phyloP scores from a whole-genome alignment of 2,888 invertebrate species.

The Lasioglossum pauxillum region DNA sequence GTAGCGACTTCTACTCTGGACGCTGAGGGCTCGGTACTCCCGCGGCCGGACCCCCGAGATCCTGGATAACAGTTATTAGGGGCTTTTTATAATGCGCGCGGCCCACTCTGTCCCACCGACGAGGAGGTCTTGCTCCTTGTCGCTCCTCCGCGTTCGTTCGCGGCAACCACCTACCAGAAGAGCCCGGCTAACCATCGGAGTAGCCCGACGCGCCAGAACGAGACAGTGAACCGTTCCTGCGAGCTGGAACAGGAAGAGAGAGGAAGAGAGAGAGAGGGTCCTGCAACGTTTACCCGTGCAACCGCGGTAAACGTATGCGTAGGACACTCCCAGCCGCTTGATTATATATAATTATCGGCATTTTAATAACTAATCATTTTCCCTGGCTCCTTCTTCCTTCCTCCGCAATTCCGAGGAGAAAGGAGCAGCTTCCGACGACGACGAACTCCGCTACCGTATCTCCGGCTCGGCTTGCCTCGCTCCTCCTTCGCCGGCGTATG shows the following conservation, averaged over 20 bases:
- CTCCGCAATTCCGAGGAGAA: constrained; percentile 78
- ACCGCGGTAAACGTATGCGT: constrained; percentile 76
- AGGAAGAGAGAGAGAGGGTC: constrained; percentile 29
- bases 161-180: constrained; percentile 72
- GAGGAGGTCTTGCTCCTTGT: constrained; percentile 36
- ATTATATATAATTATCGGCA: constrained; percentile 84
- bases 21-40: constrained; percentile 59
- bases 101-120: constrained; percentile 65
- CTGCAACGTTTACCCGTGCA: constrained; percentile 64
- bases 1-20: constrained; percentile 66
- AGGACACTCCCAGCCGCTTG: constrained; percentile 83
- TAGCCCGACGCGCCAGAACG: constrained; percentile 10
- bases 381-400: constrained; percentile 74
- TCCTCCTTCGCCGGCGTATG: constrained; percentile 41
- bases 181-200: constrained; percentile 56
- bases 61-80: constrained; percentile 84
- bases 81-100: constrained; percentile 83
- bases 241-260: constrained; percentile 5
- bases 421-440: constrained; percentile 83
- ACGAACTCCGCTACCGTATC: constrained; percentile 82
- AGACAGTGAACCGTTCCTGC: not conserved
- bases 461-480: constrained; percentile 63
- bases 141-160: constrained; percentile 54
- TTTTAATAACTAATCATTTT: constrained; percentile 85
- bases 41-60: constrained; percentile 77